Percentiles rank a stretch among this genome's conserved stretches.
Conservation (phyloP, 2,113 vertebrate species). For the Leptocoma aspasia region DNA sequence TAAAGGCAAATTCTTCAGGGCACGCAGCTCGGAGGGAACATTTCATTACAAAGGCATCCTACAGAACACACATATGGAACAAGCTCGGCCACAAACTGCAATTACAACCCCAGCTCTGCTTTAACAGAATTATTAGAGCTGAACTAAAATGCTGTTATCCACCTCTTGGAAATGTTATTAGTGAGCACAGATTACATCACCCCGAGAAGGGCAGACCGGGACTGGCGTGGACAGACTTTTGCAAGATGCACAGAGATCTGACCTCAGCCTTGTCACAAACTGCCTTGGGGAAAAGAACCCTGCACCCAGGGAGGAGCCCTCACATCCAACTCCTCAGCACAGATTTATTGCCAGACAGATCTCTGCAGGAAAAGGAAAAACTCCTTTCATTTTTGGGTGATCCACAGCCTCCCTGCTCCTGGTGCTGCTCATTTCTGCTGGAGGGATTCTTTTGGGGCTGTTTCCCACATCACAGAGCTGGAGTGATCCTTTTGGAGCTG, state of each 20-base stretch:
- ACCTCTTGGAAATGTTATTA: background rate
- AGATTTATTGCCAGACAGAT: background rate
- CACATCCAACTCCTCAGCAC: background rate
- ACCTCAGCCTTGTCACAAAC: background rate
- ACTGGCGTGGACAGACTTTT: background rate
- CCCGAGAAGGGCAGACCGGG: background rate
- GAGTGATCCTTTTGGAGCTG: background rate
- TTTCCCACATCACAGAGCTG: background rate
- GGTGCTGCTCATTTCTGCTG: background rate
- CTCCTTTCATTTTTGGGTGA: accelerated
- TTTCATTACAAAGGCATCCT: conserved; percentile 2
- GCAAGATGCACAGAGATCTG: background rate
- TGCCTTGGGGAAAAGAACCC: background rate
- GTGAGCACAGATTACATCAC: background rate
- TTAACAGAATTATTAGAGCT: conserved; percentile 65
- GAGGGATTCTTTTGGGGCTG: background rate
- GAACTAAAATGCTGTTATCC: conserved; percentile 47
- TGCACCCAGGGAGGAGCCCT: background rate
- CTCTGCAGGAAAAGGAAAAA: background rate
- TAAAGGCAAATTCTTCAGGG: background rate
- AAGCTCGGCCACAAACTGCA: background rate
- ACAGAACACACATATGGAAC: conserved; percentile 18
- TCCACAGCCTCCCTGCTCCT: background rate
- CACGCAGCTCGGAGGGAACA: background rate
- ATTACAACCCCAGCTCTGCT: background rate